Percentiles rank a stretch among this genome's conserved stretches.
phyloP scores from a whole-genome alignment of 2,888 invertebrate genomes.

The Xanthia togata region DNA sequence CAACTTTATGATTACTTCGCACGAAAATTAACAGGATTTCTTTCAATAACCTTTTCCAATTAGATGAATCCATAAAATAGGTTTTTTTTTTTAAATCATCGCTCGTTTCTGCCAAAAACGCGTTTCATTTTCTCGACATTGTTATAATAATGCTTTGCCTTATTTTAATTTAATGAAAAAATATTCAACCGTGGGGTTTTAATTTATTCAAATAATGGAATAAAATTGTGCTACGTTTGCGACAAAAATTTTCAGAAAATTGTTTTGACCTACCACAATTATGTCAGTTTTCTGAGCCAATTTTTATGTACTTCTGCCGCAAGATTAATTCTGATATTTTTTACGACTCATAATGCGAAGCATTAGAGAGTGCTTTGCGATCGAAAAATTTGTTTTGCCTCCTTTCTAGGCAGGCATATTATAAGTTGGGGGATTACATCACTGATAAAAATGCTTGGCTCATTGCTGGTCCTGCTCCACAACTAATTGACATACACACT shows the following conservation, averaged over 20 bases:
- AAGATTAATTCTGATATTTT: too few relatives aligned
- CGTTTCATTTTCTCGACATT: not conserved
- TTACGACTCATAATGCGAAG: too few relatives aligned
- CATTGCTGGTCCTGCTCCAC: too few relatives aligned
- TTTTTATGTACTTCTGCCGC: too few relatives aligned
- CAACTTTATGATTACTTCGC: constrained; percentile 42
- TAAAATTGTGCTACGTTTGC: not conserved
- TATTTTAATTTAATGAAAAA: not conserved
- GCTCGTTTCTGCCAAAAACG: not conserved
- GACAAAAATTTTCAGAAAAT: not conserved
- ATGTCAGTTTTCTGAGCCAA: too few relatives aligned
- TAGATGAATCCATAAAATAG: constrained; percentile 8
- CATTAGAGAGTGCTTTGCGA: too few relatives aligned
- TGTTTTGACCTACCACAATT: not conserved
- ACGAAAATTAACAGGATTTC: constrained; percentile 30
- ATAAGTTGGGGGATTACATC: too few relatives aligned
- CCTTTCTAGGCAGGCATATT: too few relatives aligned
- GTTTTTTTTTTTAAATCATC: not conserved
- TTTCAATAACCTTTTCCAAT: constrained; percentile 41
- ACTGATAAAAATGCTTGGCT: too few relatives aligned
- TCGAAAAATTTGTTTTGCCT: too few relatives aligned
- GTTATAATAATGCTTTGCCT: not conserved
- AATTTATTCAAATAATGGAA: not conserved
- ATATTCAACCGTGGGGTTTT: not conserved
- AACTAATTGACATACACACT: too few relatives aligned